Base-by-base conservation (phyloP, 2,888 invertebrate genomes). In the Antheraea assamensis region DNA sequence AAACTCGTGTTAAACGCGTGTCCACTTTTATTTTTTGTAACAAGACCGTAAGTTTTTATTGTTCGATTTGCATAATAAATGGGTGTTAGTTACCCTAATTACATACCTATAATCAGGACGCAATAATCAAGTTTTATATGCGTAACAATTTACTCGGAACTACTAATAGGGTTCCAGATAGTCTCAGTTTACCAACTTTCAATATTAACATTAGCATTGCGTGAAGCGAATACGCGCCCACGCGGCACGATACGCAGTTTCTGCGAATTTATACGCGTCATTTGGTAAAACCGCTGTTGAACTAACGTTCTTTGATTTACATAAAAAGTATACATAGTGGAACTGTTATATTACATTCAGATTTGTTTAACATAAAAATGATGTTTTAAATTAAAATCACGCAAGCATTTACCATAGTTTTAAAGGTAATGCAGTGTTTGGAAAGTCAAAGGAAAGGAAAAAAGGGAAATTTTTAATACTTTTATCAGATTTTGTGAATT, bases 201-300 rank as follows among this genome's bases (percentile, higher is more conserved):
- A 73, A 73, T 70, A 70, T 49, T 30, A 49, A 70, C 49, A 24
- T 61, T 72, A 47, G 35, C 72, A 72, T 70, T 68, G 73, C 75
- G 74, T 76, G 73, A 58, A 74, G 24, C 74, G 61, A 74, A 74
- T 74, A 75, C 76, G 73, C 74, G 61, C 75, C 76, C 77, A 76
- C 77, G 74, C 73, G 30, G 35, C 55, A n/a, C 64, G 47, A 27
- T 61, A 72, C 47, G 49, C 71, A 35, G 21, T 68, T 78, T 78
- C 77, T 71, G 58, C 66, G 78, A 76, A 78, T 24, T 17, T 17
- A 58, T 61, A 58, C 52, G 72, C 76, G 78, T 78, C 77, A 76
- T 58, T 58, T 58, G 70, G 72, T 73, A 47, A 76, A 75, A 2
- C 21, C 68, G 24, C 2, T 35, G 68, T 68, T n/a, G n/a, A n/a